These are phyloP conservation scores for zebrafish (Danio rerio) DNA, from an alignment of 2,113 vertebrate species.

Conservation along the genomic window GRCz12tu NC_133195.1:35036501-35037000, in stretches of 20 bases:
- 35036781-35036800: constrained; percentile 61
- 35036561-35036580: constrained; percentile 98
- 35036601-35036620: constrained; percentile 63
- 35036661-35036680: constrained; percentile 59
- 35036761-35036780: constrained; percentile 26
- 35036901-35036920: constrained; percentile 69
- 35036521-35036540: constrained; percentile 99
- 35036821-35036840: constrained; percentile 68
- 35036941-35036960: constrained; percentile 45
- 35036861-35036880: constrained; percentile 37
- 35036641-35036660: constrained; percentile 74
- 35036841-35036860: constrained; percentile 58
- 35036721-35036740: constrained; percentile 42
- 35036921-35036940: constrained; percentile 51
- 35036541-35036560: constrained; percentile 99
- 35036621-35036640: constrained; percentile 59
- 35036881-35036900: constrained; percentile 55
- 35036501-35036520: constrained; percentile 98
- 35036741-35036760: constrained; percentile 56
- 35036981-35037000: neutral
- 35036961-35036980: constrained; percentile 19
- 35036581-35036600: constrained; percentile 96
- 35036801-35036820: constrained; percentile 62
- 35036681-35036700: constrained; percentile 54
- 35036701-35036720: constrained; percentile 11